These are phyloP conservation scores for Colostygia pectinataria DNA, from an alignment of 2,888 invertebrate genomes.

Conservation along the genomic window DNA sequence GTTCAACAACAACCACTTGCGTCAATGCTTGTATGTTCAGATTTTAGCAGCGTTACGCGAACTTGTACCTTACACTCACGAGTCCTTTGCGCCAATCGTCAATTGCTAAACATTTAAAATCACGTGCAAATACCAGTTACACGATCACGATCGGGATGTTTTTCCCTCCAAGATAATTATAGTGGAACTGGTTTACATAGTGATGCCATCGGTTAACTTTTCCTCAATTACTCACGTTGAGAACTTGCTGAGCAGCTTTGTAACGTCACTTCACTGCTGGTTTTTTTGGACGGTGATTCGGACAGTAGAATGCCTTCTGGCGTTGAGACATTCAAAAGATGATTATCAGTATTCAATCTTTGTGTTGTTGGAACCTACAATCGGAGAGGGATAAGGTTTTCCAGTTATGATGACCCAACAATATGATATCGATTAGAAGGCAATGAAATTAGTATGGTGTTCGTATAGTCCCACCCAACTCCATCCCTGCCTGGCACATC, in stretches of 20 bases:
- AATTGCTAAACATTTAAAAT: constrained; percentile 51
- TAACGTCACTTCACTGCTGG: constrained; percentile 3
- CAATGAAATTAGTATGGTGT: no score
- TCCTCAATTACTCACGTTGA: constrained; percentile 13
- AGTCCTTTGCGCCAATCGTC: constrained; percentile 62
- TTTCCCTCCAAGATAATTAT: constrained; percentile 17
- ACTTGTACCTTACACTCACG: constrained; percentile 48
- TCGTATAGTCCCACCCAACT: no score
- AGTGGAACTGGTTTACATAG: constrained; percentile 14
- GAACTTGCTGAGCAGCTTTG: background rate
- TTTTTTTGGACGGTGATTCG: background rate
- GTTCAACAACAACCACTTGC: constrained; percentile 51
- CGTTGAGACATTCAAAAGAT: no score
- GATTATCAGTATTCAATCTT: no score
- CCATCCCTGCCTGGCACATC: constrained; percentile 55
- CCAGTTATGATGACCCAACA: no score
- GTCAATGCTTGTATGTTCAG: constrained; percentile 62
- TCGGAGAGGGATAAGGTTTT: no score
- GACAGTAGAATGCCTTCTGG: background rate
- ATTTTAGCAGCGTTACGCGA: constrained; percentile 61
- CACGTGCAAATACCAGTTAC: constrained; percentile 45
- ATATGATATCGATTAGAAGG: no score
- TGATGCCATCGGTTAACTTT: constrained; percentile 16
- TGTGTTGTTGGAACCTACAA: no score
- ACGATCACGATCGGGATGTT: constrained; percentile 42